Conservation (phyloP, 2,888 invertebrate species). For the Cheilosia urbana region DNA sequence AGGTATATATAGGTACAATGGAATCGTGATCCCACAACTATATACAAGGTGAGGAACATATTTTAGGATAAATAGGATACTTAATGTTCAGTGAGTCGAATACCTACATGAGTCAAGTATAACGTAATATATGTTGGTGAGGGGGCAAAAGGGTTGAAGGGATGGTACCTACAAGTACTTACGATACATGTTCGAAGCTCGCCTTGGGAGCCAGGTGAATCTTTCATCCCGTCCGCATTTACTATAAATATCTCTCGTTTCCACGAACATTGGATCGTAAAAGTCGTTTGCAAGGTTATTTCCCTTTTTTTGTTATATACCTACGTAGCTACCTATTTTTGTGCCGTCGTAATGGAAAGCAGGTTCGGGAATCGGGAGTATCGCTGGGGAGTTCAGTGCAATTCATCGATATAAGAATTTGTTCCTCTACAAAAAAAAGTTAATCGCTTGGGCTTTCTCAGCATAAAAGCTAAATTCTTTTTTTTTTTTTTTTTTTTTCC, state of each 20-base stretch:
- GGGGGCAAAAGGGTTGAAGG: constrained; percentile 27
- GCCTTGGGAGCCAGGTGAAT: constrained; percentile 23
- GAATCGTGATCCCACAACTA: constrained; percentile 27
- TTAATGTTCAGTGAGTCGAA: constrained; percentile 49
- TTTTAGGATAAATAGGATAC: constrained; percentile 61
- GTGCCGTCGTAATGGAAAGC: not conserved
- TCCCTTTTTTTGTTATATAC: not conserved
- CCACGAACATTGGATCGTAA: constrained; percentile 3
- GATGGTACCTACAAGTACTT: too few relatives aligned
- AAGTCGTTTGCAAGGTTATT: constrained; percentile 11
- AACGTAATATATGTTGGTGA: constrained; percentile 53
- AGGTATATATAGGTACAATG: constrained; percentile 37
- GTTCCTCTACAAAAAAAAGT: not conserved
- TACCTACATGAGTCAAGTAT: constrained; percentile 17
- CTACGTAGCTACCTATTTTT: not conserved
- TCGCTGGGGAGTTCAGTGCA: not conserved
- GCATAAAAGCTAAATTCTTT: not conserved
- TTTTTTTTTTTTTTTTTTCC: too few relatives aligned
- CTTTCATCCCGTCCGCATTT: constrained; percentile 39
- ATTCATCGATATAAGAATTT: constrained; percentile 5
- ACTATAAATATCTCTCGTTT: constrained; percentile 31
- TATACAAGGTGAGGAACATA: constrained; percentile 55
- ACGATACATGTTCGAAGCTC: not conserved
- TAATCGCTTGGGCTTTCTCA: not conserved
- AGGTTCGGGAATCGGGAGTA: not conserved